Evolutionary conservation across 2,113 vertebrate species (phyloP).

Genomic region (Seriola quinqueradiata): DNA sequence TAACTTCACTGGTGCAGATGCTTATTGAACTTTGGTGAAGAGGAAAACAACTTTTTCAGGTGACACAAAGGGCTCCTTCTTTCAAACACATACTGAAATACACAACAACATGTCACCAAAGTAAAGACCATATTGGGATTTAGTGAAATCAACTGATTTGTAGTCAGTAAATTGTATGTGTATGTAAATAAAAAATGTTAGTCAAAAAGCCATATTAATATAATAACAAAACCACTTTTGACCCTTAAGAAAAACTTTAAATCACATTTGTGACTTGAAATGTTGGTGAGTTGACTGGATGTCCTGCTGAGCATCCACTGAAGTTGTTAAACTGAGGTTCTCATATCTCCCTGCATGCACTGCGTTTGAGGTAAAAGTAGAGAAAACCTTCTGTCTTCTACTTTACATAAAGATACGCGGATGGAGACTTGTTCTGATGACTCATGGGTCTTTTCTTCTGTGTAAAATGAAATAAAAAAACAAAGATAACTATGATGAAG

Average conservation of each 20-base stretch:
- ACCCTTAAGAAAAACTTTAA: neutral
- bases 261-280: neutral
- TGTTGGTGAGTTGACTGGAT: neutral
- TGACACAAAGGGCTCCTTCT: conserved; percentile 44
- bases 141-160: neutral
- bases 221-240: neutral
- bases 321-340: neutral
- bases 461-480: neutral
- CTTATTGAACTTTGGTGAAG: conserved; percentile 22
- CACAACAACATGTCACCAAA: neutral
- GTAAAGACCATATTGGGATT: neutral
- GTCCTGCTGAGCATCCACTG: neutral
- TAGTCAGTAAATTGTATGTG: neutral
- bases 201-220: neutral
- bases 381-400: neutral
- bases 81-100: conserved; percentile 1
- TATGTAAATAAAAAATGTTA: neutral
- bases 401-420: conserved; percentile 1
- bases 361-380: neutral
- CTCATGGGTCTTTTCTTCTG: conserved; percentile 23
- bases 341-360: neutral
- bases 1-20: neutral
- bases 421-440: conserved; percentile 15
- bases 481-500: conserved; percentile 7
- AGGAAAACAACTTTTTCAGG: neutral